These are phyloP conservation scores for Semotilus atromaculatus DNA, from an alignment of 2,797 vertebrate species.

Conservation along the genomic window DNA sequence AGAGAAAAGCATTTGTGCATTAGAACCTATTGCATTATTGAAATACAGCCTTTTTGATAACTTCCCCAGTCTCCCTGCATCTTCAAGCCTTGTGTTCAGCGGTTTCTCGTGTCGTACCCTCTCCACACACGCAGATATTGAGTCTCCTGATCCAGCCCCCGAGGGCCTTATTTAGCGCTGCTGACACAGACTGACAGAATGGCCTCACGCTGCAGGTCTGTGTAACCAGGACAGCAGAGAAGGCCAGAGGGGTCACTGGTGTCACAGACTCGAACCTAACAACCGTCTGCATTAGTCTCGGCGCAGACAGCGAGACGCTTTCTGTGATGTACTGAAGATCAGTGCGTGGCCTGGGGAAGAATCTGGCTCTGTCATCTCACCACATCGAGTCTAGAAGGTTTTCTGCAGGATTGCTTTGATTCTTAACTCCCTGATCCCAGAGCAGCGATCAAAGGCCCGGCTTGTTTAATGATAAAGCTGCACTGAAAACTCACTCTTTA, in stretches of 20 bases:
- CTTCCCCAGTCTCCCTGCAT: not conserved
- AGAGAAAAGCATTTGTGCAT: not conserved
- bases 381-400: not conserved
- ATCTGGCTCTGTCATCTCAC: slow-evolving; percentile 33
- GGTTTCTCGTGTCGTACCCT: not conserved
- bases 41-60: not conserved
- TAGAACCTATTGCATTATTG: not conserved
- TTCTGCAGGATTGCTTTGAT: slow-evolving; percentile 24
- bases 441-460: slow-evolving; percentile 15
- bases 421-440: slow-evolving; percentile 35
- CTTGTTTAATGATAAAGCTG: slow-evolving; percentile 23
- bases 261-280: slow-evolving; percentile 40
- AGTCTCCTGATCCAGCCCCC: slow-evolving; percentile 1
- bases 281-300: slow-evolving; percentile 23
- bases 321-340: slow-evolving; percentile 42
- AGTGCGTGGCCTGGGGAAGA: slow-evolving; percentile 1
- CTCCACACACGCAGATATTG: not conserved
- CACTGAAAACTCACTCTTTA: not conserved
- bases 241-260: slow-evolving; percentile 18
- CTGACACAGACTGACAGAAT: slow-evolving; percentile 32
- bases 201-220: not conserved
- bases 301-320: not conserved
- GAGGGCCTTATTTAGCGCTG: not conserved
- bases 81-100: not conserved
- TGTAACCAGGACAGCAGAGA: slow-evolving; percentile 4